Evolutionary conservation across 2,113 vertebrate genomes (phyloP), one percentile per base, ranked within the genome.

Genomic region (Calidris pygmaea): DNA sequence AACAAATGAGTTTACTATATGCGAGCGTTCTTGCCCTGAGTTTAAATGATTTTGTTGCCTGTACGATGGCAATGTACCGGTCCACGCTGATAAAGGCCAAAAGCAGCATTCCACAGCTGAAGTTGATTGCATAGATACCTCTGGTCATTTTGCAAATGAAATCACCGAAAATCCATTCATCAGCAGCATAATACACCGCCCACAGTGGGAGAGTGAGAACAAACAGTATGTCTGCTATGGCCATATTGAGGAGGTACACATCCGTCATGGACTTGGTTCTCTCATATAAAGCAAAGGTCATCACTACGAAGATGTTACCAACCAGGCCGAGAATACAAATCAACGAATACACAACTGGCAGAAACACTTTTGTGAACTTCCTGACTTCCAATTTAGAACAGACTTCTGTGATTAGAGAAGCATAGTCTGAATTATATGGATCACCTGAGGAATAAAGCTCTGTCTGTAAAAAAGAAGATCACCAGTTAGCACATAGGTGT

Each of bases 71-170:
- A 1, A 99, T 70, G 93, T 99, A 99, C 52, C 99, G 98, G 96
- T 99, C 99, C 58, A 98, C 63, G 13, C 99, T 99, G 95, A 99
- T 97, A 45, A 98, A 99, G 66, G 98, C 98, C 78, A 99, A 93
- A 76, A 99, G 98, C 84, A 99, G 95, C 98, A 99, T 98, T 63
- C 99, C 99, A 9, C 99, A 99, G 98, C 98, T 98, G 75, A 99
- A 98, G 98, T 99, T 99, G 83, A 99, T 82, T 6, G 98, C 98
- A 47, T 99, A 99, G 68, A 98, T 93, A 32, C 99, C 98, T 10
- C 97, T 97, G 53, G 98, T 85, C 58, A 99, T 91, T 94, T 99
- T 99, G 96, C 99, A 99, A n/a, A 97, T 29, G 41, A 94, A 93
- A 10, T 86, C 53, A 21, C 98, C 98, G 34, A 99, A 99, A 18